These are phyloP conservation scores for Peromyscus polionotus DNA, from an alignment of 2,113 vertebrate genomes.

Conservation along the genomic window DNA sequence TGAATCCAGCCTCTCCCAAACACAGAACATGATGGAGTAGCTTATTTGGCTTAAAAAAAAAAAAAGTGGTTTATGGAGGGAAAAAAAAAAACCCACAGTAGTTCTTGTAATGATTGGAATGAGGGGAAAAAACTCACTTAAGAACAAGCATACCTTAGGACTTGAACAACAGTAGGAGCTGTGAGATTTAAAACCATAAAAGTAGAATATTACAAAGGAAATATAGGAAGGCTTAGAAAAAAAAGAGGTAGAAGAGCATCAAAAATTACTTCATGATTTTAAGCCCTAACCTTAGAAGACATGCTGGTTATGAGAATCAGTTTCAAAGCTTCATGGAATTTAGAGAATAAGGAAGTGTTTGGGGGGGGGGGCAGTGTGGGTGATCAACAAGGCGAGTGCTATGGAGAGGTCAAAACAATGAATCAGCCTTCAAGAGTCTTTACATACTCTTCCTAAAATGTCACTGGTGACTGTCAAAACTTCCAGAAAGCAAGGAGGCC, in stretches of 20 bases:
- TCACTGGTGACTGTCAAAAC: background rate
- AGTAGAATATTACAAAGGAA: slow-evolving; percentile 31
- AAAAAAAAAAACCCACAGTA: background rate
- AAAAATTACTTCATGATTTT: slow-evolving; percentile 18
- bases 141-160: slow-evolving; percentile 29
- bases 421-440: background rate
- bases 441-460: background rate
- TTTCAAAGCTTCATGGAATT: background rate
- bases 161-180: background rate
- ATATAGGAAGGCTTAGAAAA: background rate
- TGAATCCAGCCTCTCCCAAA: slow-evolving; percentile 49
- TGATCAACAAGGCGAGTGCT: background rate
- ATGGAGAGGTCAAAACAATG: background rate
- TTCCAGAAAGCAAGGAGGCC: background rate
- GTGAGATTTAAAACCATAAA: background rate
- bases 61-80: background rate
- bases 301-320: background rate
- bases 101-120: slow-evolving; percentile 53
- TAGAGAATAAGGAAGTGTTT: slow-evolving; percentile 33
- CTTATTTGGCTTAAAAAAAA: background rate
- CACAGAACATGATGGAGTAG: slow-evolving; percentile 39
- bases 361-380: background rate
- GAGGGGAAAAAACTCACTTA: slow-evolving; percentile 8
- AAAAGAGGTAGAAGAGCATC: background rate
- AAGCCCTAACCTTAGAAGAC: background rate